Percentiles rank a stretch among this genome's conserved stretches.
Conservation (phyloP, 2,888 invertebrate genomes). For the Agrotis exclamationis region DNA sequence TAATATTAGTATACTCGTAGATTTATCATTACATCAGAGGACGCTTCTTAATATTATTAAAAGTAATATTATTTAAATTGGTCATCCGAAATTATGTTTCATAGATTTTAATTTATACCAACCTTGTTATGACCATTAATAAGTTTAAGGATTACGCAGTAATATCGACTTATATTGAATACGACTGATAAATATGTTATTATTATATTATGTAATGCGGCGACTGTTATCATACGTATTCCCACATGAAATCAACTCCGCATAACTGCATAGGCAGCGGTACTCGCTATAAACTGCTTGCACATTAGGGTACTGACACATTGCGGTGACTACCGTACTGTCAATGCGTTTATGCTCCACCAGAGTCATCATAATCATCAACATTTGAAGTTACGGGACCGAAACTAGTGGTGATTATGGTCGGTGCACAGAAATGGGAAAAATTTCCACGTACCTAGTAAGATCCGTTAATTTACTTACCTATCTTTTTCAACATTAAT, state of each 20-base stretch:
- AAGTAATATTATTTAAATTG: slow-evolving; percentile 30
- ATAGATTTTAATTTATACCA: slow-evolving; percentile 13
- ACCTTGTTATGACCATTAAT: not conserved
- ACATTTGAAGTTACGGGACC: slow-evolving; percentile 17
- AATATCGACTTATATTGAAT: not conserved
- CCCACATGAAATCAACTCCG: slow-evolving; percentile 45
- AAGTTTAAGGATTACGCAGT: not conserved
- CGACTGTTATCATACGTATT: slow-evolving; percentile 42
- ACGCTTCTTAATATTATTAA: slow-evolving; percentile 16
- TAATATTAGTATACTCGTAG: too few relatives aligned
- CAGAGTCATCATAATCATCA: slow-evolving; percentile 31
- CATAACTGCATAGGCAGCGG: slow-evolving; percentile 60
- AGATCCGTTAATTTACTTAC: slow-evolving; percentile 10
- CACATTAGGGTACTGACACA: slow-evolving; percentile 46
- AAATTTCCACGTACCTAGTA: not conserved
- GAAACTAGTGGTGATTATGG: slow-evolving; percentile 3
- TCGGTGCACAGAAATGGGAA: not conserved
- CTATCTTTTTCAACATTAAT: slow-evolving; percentile 11
- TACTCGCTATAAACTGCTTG: slow-evolving; percentile 43
- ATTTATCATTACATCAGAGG: not conserved
- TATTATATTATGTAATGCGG: slow-evolving; percentile 26
- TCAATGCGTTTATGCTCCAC: slow-evolving; percentile 23
- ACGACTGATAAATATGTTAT: not conserved
- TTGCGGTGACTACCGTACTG: slow-evolving; percentile 26
- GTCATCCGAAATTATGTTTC: slow-evolving; percentile 8